These are phyloP conservation scores for Gorsachius magnificus DNA, from an alignment of 2,797 vertebrate genomes.

Conservation along the genomic window DNA sequence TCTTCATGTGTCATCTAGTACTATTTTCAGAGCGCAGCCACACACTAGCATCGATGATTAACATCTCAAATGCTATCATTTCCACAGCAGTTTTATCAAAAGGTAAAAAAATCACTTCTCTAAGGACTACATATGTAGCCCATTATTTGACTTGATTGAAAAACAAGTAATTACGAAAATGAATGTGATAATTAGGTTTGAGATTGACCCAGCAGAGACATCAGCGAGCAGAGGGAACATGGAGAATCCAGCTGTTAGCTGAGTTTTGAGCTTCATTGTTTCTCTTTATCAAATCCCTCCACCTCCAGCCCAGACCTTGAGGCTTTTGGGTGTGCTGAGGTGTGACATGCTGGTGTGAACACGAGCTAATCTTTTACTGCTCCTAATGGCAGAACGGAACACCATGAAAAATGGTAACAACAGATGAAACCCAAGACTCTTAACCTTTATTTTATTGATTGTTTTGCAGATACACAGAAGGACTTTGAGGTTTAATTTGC, in stretches of 20 bases:
- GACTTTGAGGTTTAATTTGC: not conserved
- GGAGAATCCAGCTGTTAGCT: not conserved
- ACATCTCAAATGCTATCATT: not conserved
- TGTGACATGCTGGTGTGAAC: not conserved
- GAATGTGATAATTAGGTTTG: constrained; percentile 19
- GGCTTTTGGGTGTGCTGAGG: not conserved
- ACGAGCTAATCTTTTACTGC: not conserved
- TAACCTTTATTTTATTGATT: constrained; percentile 49
- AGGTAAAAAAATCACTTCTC: constrained; percentile 20
- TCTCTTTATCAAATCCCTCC: not conserved
- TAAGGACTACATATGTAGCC: not conserved
- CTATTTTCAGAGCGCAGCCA: constrained; percentile 9
- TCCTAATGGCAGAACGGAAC: not conserved
- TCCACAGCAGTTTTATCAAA: constrained; percentile 16
- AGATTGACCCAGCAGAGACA: not conserved
- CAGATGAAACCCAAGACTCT: not conserved
- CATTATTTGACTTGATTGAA: constrained; percentile 9
- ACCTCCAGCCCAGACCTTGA: not conserved
- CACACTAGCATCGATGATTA: not conserved
- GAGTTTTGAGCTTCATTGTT: not conserved
- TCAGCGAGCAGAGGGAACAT: not conserved
- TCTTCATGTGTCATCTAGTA: not conserved
- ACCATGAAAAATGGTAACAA: not conserved
- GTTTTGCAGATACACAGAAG: constrained; percentile 45
- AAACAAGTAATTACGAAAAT: not conserved